These are phyloP conservation scores for Hydrolagus colliei DNA, from an alignment of 2,797 vertebrate genomes.

Conservation along the genomic window DNA sequence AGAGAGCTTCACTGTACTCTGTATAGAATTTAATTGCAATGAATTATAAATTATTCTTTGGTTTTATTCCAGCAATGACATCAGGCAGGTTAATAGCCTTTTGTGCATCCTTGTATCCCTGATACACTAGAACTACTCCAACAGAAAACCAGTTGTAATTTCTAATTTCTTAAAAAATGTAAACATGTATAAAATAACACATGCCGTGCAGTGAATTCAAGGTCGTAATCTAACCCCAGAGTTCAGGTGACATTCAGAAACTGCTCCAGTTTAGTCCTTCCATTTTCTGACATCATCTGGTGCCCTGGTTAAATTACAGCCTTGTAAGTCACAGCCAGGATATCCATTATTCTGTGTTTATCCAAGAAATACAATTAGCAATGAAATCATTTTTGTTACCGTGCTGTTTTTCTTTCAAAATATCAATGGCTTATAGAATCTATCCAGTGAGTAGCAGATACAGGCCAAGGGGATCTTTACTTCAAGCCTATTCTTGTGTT, in stretches of 20 bases:
- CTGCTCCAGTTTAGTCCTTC: neutral
- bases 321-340: neutral
- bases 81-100: neutral
- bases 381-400: neutral
- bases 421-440: too few relatives aligned
- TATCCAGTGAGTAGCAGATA: too few relatives aligned
- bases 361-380: neutral
- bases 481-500: too few relatives aligned
- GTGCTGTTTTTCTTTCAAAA: too few relatives aligned
- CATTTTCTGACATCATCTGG: constrained; percentile 13
- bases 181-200: neutral
- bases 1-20: neutral
- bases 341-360: constrained; percentile 21
- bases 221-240: neutral
- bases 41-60: neutral
- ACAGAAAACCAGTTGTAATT: neutral
- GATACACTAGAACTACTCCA: neutral
- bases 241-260: constrained; percentile 2
- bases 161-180: neutral
- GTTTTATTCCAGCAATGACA: neutral
- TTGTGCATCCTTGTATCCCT: neutral
- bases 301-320: neutral
- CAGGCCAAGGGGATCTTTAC: too few relatives aligned
- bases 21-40: neutral
- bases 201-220: neutral